A percentile compares a stretch with the other conserved stretches of the same genome.
phyloP scores from a whole-genome alignment of 2,113 vertebrate species.

The Phyllostomus discolor region DNA sequence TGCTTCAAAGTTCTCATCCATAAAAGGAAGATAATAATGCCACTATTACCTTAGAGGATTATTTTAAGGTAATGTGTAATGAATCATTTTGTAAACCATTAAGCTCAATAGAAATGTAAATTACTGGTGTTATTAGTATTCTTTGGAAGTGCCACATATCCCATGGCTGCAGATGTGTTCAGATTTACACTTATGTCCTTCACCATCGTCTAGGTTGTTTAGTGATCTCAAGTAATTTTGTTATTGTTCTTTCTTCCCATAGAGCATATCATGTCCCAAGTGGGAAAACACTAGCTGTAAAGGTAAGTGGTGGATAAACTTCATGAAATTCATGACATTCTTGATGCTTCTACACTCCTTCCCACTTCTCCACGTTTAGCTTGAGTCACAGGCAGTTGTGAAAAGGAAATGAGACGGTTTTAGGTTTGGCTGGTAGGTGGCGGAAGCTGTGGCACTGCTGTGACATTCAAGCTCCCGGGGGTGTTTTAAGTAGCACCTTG shows the following conservation, averaged over 20 bases:
- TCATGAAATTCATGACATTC: background rate
- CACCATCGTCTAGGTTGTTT: slow-evolving; percentile 15
- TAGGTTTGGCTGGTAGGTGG: background rate
- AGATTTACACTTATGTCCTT: background rate
- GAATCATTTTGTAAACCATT: background rate
- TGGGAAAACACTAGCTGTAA: slow-evolving; percentile 94
- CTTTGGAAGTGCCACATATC: background rate
- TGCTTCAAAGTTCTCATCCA: background rate
- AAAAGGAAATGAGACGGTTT: background rate
- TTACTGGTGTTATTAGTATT: background rate
- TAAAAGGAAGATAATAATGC: background rate
- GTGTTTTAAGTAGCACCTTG: background rate
- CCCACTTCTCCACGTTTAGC: background rate
- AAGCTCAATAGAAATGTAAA: slow-evolving; percentile 5
- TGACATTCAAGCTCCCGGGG: background rate
- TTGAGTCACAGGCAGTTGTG: background rate
- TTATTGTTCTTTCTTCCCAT: slow-evolving; percentile 54
- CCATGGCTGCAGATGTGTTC: background rate
- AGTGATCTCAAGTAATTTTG: slow-evolving; percentile 38
- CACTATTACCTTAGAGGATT: background rate
- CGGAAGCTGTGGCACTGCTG: background rate
- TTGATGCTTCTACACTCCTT: background rate
- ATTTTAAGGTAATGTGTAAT: background rate
- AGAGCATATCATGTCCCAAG: slow-evolving; percentile 94
- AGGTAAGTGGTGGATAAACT: slow-evolving; percentile 85